Conservation (phyloP, 2,113 vertebrate genomes). For the Proteles cristata region DNA sequence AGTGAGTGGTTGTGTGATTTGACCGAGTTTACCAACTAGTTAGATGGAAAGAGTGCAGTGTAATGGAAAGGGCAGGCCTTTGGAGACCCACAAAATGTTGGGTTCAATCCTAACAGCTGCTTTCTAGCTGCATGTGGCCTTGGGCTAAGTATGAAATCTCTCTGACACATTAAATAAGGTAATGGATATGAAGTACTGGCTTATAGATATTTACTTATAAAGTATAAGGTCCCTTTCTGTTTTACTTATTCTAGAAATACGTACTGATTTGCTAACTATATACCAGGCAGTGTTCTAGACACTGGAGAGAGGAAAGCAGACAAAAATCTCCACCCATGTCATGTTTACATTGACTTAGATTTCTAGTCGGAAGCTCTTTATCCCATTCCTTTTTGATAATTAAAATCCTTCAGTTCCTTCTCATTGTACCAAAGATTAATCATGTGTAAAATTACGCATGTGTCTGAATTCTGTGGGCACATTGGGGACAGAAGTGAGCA, state of each 20-base stretch:
- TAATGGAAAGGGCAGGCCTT: background rate
- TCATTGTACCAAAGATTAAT: background rate
- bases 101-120: background rate
- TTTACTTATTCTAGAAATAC: background rate
- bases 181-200: background rate
- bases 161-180: background rate
- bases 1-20: background rate
- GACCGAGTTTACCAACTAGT: background rate
- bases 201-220: background rate
- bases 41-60: background rate
- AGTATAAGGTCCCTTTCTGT: background rate
- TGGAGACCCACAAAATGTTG: background rate
- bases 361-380: background rate
- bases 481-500: background rate
- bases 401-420: background rate
- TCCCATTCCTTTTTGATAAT: background rate
- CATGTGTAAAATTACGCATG: background rate
- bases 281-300: background rate
- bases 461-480: background rate
- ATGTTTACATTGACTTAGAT: background rate
- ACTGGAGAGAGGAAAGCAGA: background rate
- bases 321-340: background rate
- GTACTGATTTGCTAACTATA: background rate
- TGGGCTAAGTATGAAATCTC: background rate
- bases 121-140: background rate